These are phyloP conservation scores for Chaetodon trifasciatus DNA, from an alignment of 2,797 vertebrate species.

Conservation along the genomic window DNA sequence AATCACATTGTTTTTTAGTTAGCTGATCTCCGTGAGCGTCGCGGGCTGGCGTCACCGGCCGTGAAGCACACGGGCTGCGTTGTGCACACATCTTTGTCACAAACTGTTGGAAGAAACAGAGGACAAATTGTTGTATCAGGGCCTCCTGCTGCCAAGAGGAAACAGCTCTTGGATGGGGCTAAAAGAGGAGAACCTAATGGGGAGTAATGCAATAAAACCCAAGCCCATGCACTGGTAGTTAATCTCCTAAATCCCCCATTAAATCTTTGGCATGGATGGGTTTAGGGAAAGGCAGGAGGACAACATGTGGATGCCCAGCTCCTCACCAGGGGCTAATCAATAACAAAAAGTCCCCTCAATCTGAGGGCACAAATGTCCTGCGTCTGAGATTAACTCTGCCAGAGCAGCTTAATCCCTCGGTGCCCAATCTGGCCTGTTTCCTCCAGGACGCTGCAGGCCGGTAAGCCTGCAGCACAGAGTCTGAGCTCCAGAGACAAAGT, in stretches of 20 bases:
- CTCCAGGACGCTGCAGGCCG: slow-evolving; percentile 24
- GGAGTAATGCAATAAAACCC: slow-evolving; percentile 78
- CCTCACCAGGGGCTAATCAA: slow-evolving; percentile 80
- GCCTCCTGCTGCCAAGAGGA: slow-evolving; percentile 55
- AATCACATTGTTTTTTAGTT: slow-evolving; percentile 33
- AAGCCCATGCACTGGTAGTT: slow-evolving; percentile 73
- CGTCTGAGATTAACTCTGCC: slow-evolving; percentile 75
- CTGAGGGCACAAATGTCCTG: slow-evolving; percentile 65
- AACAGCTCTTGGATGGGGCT: slow-evolving; percentile 63
- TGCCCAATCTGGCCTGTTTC: slow-evolving; percentile 68
- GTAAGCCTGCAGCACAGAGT: slow-evolving; percentile 20
- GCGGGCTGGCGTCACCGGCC: slow-evolving; percentile 12
- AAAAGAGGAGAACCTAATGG: slow-evolving; percentile 71
- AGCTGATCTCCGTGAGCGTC: slow-evolving; percentile 29
- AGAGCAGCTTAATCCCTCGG: slow-evolving; percentile 70
- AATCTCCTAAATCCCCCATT: slow-evolving; percentile 84
- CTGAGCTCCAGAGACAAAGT: background rate
- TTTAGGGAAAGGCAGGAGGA: slow-evolving; percentile 73
- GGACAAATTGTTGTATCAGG: slow-evolving; percentile 48
- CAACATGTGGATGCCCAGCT: slow-evolving; percentile 71
- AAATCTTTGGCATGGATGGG: slow-evolving; percentile 75
- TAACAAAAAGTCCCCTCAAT: slow-evolving; percentile 62
- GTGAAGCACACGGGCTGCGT: slow-evolving; percentile 46
- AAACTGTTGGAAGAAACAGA: slow-evolving; percentile 42
- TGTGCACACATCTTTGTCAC: slow-evolving; percentile 24